These are phyloP conservation scores for Tribolium madens DNA, from an alignment of 1,140 invertebrate genomes.

Conservation along the genomic window DNA sequence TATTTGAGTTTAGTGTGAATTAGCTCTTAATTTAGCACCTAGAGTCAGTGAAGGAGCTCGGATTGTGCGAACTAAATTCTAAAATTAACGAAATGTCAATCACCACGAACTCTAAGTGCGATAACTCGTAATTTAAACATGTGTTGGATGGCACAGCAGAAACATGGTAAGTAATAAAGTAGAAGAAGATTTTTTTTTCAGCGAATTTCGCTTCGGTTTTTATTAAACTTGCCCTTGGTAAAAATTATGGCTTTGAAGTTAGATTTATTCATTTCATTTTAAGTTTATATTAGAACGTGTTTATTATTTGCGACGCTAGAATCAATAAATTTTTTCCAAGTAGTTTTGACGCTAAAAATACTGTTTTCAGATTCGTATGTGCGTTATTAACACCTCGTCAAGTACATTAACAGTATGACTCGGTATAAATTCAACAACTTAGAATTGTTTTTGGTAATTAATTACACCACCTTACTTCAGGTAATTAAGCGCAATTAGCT, in stretches of 20 bases:
- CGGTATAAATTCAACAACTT: neutral
- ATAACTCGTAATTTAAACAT: too few relatives aligned
- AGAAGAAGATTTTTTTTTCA: too few relatives aligned
- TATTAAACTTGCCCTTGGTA: neutral
- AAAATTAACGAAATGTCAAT: neutral
- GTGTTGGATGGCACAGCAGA: too few relatives aligned
- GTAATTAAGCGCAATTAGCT: too few relatives aligned
- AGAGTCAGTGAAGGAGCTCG: neutral
- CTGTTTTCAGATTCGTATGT: neutral
- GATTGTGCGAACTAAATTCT: slow-evolving; percentile 16
- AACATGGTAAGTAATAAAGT: too few relatives aligned
- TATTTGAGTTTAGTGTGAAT: slow-evolving; percentile 33
- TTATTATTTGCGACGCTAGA: neutral
- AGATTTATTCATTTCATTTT: neutral
- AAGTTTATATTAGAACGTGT: too few relatives aligned
- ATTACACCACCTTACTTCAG: too few relatives aligned
- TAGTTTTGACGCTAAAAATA: neutral
- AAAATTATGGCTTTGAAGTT: neutral
- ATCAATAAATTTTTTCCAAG: neutral
- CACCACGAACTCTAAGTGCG: too few relatives aligned
- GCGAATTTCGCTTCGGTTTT: neutral
- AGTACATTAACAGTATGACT: neutral
- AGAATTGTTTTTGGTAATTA: too few relatives aligned
- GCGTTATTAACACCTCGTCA: neutral
- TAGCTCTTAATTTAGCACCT: slow-evolving; percentile 36